Evolutionary conservation across 2,797 vertebrate species (phyloP).

Genomic region (Pseudotriccus pelzelni): DNA sequence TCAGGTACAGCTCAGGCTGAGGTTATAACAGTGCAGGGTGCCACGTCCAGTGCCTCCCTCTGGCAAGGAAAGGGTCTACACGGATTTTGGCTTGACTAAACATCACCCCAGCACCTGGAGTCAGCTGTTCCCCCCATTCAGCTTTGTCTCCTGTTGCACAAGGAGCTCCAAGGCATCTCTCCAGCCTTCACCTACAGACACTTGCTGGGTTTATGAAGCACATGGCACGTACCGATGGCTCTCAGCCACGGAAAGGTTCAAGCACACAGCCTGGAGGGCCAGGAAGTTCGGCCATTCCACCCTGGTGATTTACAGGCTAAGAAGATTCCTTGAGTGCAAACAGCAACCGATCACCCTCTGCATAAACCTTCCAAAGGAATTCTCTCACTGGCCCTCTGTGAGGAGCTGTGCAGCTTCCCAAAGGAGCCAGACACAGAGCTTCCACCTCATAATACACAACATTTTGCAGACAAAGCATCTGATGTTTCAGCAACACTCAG

Average conservation of each 20-base stretch:
- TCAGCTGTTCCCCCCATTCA: not conserved
- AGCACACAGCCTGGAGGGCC: not conserved
- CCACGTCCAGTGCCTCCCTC: not conserved
- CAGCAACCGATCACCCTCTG: not conserved
- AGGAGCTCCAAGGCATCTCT: not conserved
- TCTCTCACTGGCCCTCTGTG: not conserved
- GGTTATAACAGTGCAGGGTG: not conserved
- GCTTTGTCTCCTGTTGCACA: not conserved
- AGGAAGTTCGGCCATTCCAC: not conserved
- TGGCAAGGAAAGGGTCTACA: fast-evolving
- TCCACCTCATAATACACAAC: not conserved
- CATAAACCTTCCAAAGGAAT: not conserved
- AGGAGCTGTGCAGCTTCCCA: not conserved
- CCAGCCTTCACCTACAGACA: not conserved
- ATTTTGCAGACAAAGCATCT: not conserved
- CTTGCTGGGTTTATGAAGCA: not conserved
- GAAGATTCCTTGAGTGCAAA: not conserved
- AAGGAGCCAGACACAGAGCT: not conserved
- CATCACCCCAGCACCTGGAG: not conserved
- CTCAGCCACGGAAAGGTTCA: not conserved
- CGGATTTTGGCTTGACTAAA: not conserved
- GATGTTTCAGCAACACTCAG: not conserved
- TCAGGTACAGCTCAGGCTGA: not conserved
- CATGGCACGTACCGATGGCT: not conserved
- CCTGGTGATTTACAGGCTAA: not conserved